Conservation (phyloP, 2,888 invertebrate species). For the Halictus ligatus region DNA sequence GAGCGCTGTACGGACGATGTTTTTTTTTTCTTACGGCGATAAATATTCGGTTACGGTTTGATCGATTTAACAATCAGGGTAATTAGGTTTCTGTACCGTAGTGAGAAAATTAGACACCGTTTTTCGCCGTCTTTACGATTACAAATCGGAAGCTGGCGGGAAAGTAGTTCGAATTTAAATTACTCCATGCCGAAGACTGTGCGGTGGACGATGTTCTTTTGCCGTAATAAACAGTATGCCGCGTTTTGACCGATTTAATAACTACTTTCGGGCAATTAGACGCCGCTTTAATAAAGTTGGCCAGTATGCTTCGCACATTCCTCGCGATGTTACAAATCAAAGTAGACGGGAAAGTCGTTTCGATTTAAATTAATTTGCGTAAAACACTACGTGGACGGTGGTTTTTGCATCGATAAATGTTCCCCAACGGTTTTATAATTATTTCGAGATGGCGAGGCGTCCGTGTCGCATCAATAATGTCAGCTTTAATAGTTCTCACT, state of each 20-base stretch:
- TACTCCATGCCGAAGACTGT: not conserved
- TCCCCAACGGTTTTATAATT: not conserved
- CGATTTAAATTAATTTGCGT: not conserved
- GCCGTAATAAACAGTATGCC: not conserved
- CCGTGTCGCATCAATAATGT: not conserved
- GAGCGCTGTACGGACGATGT: not conserved
- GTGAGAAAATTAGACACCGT: not conserved
- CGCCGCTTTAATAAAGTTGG: not conserved
- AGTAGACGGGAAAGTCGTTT: not conserved
- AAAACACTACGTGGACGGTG: not conserved
- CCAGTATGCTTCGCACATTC: too few relatives aligned
- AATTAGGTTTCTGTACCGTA: not conserved
- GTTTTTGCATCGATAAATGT: not conserved
- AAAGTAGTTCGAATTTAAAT: not conserved
- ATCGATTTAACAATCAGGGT: not conserved
- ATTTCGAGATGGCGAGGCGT: not conserved
- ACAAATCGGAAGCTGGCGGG: not conserved
- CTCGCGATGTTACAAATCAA: not conserved
- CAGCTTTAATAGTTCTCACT: not conserved
- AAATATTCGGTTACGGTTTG: not conserved
- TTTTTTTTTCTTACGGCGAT: not conserved
- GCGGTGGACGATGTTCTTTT: not conserved
- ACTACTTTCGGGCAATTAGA: not conserved
- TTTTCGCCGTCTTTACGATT: not conserved
- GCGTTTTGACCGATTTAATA: not conserved